Percentiles rank a stretch among this genome's conserved stretches.
phyloP scores from a whole-genome alignment of 2,888 invertebrate species.

The Andrena dorsata region DNA sequence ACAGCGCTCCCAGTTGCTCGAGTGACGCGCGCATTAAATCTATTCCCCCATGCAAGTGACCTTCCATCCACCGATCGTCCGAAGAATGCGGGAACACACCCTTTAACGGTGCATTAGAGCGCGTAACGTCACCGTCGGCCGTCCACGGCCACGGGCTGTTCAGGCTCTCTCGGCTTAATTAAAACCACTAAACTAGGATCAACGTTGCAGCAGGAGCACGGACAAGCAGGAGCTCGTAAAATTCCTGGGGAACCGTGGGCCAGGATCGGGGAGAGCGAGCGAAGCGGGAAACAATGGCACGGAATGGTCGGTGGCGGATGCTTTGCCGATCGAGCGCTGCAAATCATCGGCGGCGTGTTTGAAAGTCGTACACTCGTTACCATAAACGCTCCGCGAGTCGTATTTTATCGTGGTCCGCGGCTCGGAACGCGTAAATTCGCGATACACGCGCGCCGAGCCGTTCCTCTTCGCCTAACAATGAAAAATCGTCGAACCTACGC shows the following conservation, averaged over 20 bases:
- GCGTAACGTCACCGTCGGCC: background rate
- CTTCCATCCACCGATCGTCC: slow-evolving; percentile 53
- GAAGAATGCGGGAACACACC: slow-evolving; percentile 61
- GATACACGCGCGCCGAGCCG: slow-evolving; percentile 7
- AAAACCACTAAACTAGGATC: background rate
- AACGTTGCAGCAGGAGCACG: background rate
- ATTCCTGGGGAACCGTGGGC: background rate
- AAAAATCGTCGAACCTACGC: slow-evolving; percentile 11
- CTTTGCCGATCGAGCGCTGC: slow-evolving; percentile 24
- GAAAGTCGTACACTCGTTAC: slow-evolving; percentile 39
- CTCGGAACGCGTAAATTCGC: slow-evolving; percentile 23
- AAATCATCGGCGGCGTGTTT: slow-evolving; percentile 37
- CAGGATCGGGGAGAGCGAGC: background rate
- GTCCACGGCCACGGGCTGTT: background rate
- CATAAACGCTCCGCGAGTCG: slow-evolving; percentile 14
- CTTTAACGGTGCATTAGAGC: slow-evolving; percentile 54
- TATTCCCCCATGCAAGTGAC: slow-evolving; percentile 19
- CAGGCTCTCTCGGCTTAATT: background rate
- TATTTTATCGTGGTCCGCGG: slow-evolving; percentile 10
- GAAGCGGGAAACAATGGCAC: slow-evolving; percentile 8
- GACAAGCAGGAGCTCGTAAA: background rate
- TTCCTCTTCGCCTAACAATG: slow-evolving; percentile 16
- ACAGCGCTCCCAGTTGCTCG: slow-evolving; percentile 27
- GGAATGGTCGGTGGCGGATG: slow-evolving; percentile 38
- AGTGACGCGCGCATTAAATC: slow-evolving; percentile 25